Base-by-base conservation (phyloP, 2,113 vertebrate genomes). In the Amphiprion percula region DNA sequence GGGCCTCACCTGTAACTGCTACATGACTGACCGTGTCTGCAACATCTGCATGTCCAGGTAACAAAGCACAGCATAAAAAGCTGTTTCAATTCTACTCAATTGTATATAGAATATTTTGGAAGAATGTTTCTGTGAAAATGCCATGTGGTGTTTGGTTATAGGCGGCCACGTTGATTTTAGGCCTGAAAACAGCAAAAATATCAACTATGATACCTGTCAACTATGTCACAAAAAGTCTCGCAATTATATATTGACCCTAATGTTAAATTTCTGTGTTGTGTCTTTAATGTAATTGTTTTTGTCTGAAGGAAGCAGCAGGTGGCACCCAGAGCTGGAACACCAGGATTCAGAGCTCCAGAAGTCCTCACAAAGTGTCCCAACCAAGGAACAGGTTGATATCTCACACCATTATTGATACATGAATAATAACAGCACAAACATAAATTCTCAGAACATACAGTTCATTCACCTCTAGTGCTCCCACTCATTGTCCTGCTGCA, bases 341-440 rank as follows among this genome's bases (percentile, higher is more conserved):
- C 98, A 4, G 98, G 98, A 71, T 99, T 99, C 89, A 96, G 98
- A 93, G 98, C 98, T 41, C 98, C 98, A 41, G 98, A 99, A 81
- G 97, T 99, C 60, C 93, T 99, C 74, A 97, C 96, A 0, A 99
- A 98, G 89, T 99, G 97, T 78, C 97, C 97, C 16, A 94, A 95
- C 87, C 98, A 99, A 84, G 97, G 97, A 58, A 98, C 98, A 92
- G 97, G 98, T 99, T 87, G 11, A 80, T 77, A 0, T 23, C 33
- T 39, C 4, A 46, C 49, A 53, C 33, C 3, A 7, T 49, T 12
- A 47, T 12, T 67, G 0, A 17, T 37, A n/a, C 15, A 33, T 39
- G 10, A 53, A 53, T 12, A 11, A 15, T 30, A 6, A n/a, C n/a
- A 37, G 60, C 41, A 52, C 6, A n/a, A 24, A 50, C 16, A 41